A percentile compares a stretch with the other conserved stretches of the same genome.
Evolutionary conservation across 37 sponge, comb jelly and placozoan genomes (phyloP).

Genomic region (Chondrosia reniformis): DNA sequence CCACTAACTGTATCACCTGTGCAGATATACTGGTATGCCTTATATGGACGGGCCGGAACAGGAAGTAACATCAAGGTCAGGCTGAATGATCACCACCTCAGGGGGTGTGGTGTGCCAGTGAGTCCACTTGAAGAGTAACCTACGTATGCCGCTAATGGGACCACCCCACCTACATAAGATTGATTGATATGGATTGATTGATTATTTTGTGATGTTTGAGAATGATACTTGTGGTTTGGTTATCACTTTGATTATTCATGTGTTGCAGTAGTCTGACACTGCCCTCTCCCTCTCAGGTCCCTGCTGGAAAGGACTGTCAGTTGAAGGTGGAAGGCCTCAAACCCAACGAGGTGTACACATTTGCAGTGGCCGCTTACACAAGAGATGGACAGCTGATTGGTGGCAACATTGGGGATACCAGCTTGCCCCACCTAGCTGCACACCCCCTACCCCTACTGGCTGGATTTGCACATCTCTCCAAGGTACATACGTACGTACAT

Average conservation of each 20-base stretch:
- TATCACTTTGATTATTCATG: background rate
- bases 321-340: constrained; percentile 56
- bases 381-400: constrained; percentile 76
- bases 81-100: constrained; percentile 63
- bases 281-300: constrained; percentile 31
- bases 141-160: too few species aligned
- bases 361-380: constrained; percentile 82
- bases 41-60: constrained; percentile 73
- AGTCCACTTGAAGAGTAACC: background rate
- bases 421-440: constrained; percentile 60
- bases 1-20: background rate
- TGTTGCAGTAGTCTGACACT: background rate
- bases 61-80: constrained; percentile 91
- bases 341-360: constrained; percentile 72
- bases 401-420: constrained; percentile 63
- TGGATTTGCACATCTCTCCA: constrained; percentile 55
- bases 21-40: constrained; percentile 67
- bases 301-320: constrained; percentile 37
- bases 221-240: too few species aligned
- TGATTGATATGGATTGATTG: too few species aligned
- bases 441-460: constrained; percentile 42
- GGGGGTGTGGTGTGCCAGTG: constrained; percentile 78
- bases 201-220: too few species aligned
- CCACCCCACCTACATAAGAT: too few species aligned
- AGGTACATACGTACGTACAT: constrained; percentile 39